These are phyloP conservation scores for Penaeus chinensis DNA, from an alignment of 1,140 invertebrate genomes.

Conservation along the genomic window DNA sequence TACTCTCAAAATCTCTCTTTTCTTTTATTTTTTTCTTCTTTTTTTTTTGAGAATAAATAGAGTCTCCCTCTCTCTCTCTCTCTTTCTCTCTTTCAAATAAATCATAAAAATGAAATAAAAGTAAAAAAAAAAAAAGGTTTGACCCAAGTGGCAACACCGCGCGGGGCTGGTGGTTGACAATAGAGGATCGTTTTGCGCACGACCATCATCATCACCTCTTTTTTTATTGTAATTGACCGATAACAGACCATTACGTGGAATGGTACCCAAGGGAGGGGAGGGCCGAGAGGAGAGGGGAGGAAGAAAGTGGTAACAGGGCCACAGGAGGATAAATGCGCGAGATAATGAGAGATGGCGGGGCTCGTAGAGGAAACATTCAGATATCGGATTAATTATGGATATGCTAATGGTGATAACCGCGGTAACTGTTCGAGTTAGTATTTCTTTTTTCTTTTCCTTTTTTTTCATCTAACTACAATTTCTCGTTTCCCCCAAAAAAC, in stretches of 20 bases:
- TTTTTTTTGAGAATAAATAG: too few species aligned
- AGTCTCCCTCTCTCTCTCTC: too few species aligned
- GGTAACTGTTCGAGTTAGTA: too few species aligned
- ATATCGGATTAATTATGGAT: too few species aligned
- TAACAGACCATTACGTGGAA: constrained; percentile 59
- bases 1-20: too few species aligned
- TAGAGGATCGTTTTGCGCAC: constrained; percentile 58
- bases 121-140: not conserved
- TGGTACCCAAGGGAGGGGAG: constrained; percentile 45
- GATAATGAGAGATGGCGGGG: not conserved
- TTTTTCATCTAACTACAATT: too few species aligned
- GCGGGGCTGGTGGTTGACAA: constrained; percentile 38
- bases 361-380: too few species aligned
- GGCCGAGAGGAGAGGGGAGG: not conserved
- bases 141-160: constrained; percentile 37
- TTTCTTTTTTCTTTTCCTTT: too few species aligned
- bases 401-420: too few species aligned
- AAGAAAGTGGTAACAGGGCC: not conserved
- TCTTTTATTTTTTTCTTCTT: too few species aligned
- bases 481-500: too few species aligned
- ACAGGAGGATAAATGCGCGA: not conserved
- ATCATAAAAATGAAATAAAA: not conserved
- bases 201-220: constrained; percentile 52
- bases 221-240: constrained; percentile 62
- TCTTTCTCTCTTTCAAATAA: too few species aligned